Percentiles rank a stretch among this genome's conserved stretches.
phyloP scores from a whole-genome alignment of 1,140 invertebrate genomes.

The Aphelenchoides avenae region DNA sequence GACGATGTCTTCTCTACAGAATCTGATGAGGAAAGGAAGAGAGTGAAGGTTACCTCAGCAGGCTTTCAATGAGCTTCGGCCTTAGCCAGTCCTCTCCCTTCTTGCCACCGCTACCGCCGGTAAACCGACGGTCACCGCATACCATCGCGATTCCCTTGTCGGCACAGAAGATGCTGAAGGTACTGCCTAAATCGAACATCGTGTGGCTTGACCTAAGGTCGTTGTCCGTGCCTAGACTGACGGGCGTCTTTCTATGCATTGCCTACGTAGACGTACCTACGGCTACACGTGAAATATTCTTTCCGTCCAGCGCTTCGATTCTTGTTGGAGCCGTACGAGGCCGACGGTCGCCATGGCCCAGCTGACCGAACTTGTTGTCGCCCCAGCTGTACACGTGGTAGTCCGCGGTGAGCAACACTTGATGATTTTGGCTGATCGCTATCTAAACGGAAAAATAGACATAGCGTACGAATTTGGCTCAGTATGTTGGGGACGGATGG shows the following conservation, averaged over 20 bases:
- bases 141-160: constrained; percentile 70
- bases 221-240: too few relatives aligned
- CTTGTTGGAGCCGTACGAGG: constrained; percentile 61
- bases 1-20: constrained; percentile 66
- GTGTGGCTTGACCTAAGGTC: too few relatives aligned
- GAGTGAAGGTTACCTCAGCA: constrained; percentile 59
- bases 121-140: constrained; percentile 70
- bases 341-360: constrained; percentile 68
- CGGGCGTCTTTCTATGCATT: too few relatives aligned
- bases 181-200: constrained; percentile 60
- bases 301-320: constrained; percentile 33
- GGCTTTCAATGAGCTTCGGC: constrained; percentile 68
- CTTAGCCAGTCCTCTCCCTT: constrained; percentile 63
- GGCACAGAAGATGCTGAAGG: constrained; percentile 68
- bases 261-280: constrained; percentile 36
- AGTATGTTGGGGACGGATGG: too few relatives aligned
- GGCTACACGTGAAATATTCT: constrained; percentile 33
- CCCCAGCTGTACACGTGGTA: constrained; percentile 71
- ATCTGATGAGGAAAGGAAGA: constrained; percentile 26
- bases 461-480: too few relatives aligned
- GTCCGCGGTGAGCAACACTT: constrained; percentile 69
- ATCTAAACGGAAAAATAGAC: constrained; percentile 31
- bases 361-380: constrained; percentile 68
- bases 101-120: constrained; percentile 69
- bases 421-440: constrained; percentile 66